Conservation (phyloP, 2,888 invertebrate species). For the Drosophila atroscutellata region DNA sequence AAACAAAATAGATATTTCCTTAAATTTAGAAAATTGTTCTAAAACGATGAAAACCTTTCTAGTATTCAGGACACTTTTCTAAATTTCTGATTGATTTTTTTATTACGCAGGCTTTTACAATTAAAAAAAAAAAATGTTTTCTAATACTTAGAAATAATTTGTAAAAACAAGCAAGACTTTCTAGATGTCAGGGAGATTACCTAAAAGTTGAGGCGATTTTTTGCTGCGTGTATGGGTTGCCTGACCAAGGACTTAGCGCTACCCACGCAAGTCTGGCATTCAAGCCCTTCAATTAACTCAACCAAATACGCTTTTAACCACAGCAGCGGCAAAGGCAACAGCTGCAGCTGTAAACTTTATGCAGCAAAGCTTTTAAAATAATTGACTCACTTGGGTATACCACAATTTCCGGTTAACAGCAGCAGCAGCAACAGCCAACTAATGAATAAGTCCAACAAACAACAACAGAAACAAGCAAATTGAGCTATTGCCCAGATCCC, state of each 20-base stretch:
- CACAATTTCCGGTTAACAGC: slow-evolving; percentile 78
- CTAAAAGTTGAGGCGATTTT: background rate
- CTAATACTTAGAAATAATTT: background rate
- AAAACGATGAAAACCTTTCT: too few relatives aligned
- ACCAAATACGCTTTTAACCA: slow-evolving; percentile 61
- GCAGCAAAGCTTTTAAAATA: slow-evolving; percentile 82
- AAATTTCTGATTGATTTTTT: too few relatives aligned
- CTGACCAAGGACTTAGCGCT: slow-evolving; percentile 3
- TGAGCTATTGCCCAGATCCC: slow-evolving; percentile 24
- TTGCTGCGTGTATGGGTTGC: slow-evolving; percentile 8
- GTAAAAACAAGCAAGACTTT: background rate
- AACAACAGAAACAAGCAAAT: slow-evolving; percentile 23
- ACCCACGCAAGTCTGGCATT: slow-evolving; percentile 1
- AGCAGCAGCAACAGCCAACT: slow-evolving; percentile 68
- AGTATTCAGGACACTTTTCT: too few relatives aligned
- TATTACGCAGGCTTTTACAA: too few relatives aligned
- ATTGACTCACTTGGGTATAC: slow-evolving; percentile 80
- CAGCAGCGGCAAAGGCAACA: slow-evolving; percentile 24
- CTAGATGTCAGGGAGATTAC: background rate
- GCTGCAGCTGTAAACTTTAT: slow-evolving; percentile 61
- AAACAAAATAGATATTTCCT: too few relatives aligned
- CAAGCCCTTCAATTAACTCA: slow-evolving; percentile 66
- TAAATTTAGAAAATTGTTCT: too few relatives aligned
- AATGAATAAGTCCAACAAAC: slow-evolving; percentile 66
- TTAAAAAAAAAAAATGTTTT: background rate